Conservation (phyloP, 2,797 vertebrate genomes). For the Spea hammondii region DNA sequence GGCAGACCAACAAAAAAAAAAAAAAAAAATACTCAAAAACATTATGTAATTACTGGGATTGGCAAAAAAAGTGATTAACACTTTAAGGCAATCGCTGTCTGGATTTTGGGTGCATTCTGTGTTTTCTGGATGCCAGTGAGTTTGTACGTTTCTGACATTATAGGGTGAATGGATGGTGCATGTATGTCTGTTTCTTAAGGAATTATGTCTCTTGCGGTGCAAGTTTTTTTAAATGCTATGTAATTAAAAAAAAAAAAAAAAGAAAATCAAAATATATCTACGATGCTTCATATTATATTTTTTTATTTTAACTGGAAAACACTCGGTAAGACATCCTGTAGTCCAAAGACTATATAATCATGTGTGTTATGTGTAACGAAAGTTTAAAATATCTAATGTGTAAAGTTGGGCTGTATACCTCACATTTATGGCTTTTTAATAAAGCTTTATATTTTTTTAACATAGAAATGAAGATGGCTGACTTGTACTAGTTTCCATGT, state of each 20-base stretch:
- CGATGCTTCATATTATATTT: neutral
- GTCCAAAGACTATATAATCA: neutral
- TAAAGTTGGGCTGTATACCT: constrained; percentile 14
- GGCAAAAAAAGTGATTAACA: neutral
- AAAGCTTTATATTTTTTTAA: constrained; percentile 32
- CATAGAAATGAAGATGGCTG: neutral
- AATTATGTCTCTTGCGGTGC: neutral
- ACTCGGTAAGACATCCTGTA: neutral
- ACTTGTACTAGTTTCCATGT: no score
- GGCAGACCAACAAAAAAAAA: neutral
- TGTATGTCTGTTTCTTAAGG: neutral
- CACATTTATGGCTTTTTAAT: constrained; percentile 19
- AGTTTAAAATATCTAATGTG: neutral
- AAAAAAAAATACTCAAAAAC: neutral
- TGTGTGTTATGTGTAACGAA: constrained; percentile 6
- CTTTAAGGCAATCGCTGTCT: neutral
- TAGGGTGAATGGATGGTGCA: neutral
- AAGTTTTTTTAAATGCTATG: neutral
- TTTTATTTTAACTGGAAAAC: constrained; percentile 14
- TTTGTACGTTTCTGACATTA: no score
- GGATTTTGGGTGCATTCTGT: neutral
- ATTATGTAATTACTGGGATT: neutral
- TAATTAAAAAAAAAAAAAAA: neutral
- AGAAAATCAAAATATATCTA: neutral
- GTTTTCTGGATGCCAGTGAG: neutral